Evolutionary conservation across 2,888 invertebrate species (phyloP), one percentile per base, ranked within the genome.

Genomic region (Heteromyza rotundicornis): DNA sequence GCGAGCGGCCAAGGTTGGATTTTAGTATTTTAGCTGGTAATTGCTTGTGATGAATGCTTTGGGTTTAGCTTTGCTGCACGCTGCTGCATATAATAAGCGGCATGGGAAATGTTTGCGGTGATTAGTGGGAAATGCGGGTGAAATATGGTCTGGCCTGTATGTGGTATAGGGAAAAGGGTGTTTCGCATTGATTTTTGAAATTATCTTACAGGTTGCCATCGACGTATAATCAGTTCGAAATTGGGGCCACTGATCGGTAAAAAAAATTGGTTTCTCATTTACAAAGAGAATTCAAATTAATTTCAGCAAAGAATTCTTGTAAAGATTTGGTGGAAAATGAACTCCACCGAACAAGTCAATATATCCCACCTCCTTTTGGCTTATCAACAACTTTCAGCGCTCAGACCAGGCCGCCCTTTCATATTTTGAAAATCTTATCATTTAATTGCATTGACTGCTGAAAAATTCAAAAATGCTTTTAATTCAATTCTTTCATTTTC

Each of bases 111-210:
- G 40, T n/a, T 10, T 19, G 20, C 47, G 17, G 47, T 19, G 47
- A 17, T 20, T 47, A 47, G 47, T 47, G 47, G 47, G 3, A 17
- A 20, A 47, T 47, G 47, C 47, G 47, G 47, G 47, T 47, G 47
- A 47, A 20, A 19, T 47, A 47, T 40, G n/a, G 40, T n/a, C 40
- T 12, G 40, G 10, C 12, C 5, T 12, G 12, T 32, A 32, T 8
- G 12, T 32, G 32, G n/a, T n/a, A n/a, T n/a, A n/a, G n/a, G n/a
- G n/a, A n/a, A n/a, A n/a, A n/a, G n/a, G n/a, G n/a, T n/a, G n/a
- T n/a, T 32, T 5, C 12, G 32, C 32, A 32, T 32, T 8, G 12
- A 32, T 32, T 5, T 5, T 32, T 32, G 32, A 5, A 8, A 8
- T 32, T 32, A 32, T 5, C 32, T 32, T 32, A 8, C 12, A 32